Evolutionary conservation across 2,113 vertebrate genomes (phyloP).

Genomic region (Scatophagus argus): DNA sequence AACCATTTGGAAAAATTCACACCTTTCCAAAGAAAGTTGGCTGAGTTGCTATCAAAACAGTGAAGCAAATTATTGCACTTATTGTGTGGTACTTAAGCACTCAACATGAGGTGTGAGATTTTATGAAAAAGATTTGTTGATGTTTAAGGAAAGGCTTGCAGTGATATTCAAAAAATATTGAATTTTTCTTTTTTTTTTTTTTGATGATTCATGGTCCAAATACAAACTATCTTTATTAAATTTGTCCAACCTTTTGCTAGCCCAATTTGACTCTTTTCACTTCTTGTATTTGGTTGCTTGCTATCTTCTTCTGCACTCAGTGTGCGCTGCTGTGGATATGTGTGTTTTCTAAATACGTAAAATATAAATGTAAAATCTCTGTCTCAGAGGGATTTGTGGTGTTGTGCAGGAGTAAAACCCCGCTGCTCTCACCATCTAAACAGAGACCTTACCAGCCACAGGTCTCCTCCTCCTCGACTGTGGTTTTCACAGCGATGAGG

Average conservation of each 20-base stretch:
- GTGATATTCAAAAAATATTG: not conserved
- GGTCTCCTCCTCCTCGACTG: constrained; percentile 13
- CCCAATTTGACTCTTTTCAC: not conserved
- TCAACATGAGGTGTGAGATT: not conserved
- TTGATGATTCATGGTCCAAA: not conserved
- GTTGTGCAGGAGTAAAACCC: constrained; percentile 39
- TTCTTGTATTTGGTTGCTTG: not conserved
- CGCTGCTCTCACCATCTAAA: constrained; percentile 37
- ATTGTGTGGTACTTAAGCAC: constrained; percentile 15
- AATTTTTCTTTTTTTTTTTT: not conserved
- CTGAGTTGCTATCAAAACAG: constrained; percentile 67
- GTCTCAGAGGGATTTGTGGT: constrained; percentile 45
- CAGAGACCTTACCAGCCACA: constrained; percentile 36
- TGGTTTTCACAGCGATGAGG: constrained; percentile 45
- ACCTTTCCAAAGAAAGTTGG: constrained; percentile 52
- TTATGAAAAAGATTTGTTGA: not conserved
- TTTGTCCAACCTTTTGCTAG: constrained; percentile 17
- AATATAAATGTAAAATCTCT: constrained; percentile 29
- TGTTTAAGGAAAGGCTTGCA: not conserved
- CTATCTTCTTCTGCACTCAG: not conserved
- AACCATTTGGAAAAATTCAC: constrained; percentile 63
- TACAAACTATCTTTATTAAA: not conserved
- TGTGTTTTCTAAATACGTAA: constrained; percentile 19
- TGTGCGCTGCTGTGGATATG: not conserved
- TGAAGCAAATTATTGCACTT: constrained; percentile 43